phyloP scores from a whole-genome alignment of 2,113 vertebrate genomes.

The Entelurus aequoreus region DNA sequence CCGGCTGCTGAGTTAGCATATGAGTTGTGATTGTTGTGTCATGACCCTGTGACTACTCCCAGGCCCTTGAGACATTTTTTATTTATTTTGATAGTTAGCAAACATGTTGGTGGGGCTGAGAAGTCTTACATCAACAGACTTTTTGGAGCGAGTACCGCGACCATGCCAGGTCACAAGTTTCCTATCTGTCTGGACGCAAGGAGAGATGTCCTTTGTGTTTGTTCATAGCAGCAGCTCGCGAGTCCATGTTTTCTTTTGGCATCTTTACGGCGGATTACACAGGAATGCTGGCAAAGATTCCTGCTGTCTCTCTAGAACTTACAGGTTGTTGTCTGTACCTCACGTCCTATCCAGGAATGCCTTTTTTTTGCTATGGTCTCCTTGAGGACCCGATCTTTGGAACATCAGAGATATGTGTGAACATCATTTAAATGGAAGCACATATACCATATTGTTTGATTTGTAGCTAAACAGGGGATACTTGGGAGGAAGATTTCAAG shows the following conservation, averaged over 20 bases:
- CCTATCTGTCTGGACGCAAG: slow-evolving; percentile 29
- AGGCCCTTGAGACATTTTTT: slow-evolving; percentile 38
- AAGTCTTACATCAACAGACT: not conserved
- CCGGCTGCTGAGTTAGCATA: slow-evolving; percentile 47
- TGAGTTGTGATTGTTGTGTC: slow-evolving; percentile 60
- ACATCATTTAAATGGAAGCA: slow-evolving; percentile 8
- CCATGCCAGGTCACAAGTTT: slow-evolving; percentile 31
- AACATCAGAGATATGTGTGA: slow-evolving; percentile 23
- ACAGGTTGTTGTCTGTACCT: slow-evolving; percentile 61
- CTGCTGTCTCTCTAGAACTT: slow-evolving; percentile 55
- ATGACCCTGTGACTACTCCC: slow-evolving; percentile 54
- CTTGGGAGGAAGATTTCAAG: slow-evolving; percentile 11
- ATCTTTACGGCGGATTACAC: slow-evolving; percentile 68
- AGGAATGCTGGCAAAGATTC: slow-evolving; percentile 71
- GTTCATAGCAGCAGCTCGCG: slow-evolving; percentile 43
- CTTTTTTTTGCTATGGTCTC: slow-evolving; percentile 48
- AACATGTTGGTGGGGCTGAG: slow-evolving; percentile 12
- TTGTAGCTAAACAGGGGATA: slow-evolving; percentile 18
- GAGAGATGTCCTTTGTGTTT: slow-evolving; percentile 56
- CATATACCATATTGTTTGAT: slow-evolving; percentile 15
- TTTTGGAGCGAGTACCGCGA: not conserved
- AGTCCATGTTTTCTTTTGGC: slow-evolving; percentile 58
- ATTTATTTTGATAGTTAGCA: slow-evolving; percentile 40
- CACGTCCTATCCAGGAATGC: slow-evolving; percentile 64
- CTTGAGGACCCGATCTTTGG: slow-evolving; percentile 25